Percentiles rank a stretch among this genome's conserved stretches.
phyloP scores from a whole-genome alignment of 2,797 vertebrate species.

The Brotula barbata region DNA sequence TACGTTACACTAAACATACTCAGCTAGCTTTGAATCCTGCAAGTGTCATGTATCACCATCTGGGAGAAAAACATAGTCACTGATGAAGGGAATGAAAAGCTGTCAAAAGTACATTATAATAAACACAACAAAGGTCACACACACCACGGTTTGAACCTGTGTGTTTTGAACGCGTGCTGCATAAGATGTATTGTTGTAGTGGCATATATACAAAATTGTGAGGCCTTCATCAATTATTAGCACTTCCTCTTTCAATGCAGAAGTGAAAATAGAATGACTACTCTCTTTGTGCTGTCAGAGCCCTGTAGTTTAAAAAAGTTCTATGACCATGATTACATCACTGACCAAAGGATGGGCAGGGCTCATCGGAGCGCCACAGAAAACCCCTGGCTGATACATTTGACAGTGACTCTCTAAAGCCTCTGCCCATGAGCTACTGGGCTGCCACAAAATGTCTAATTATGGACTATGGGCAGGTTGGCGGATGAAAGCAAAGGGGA shows the following conservation, averaged over 20 bases:
- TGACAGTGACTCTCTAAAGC: slow-evolving; percentile 43
- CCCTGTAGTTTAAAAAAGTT: slow-evolving; percentile 33
- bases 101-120: slow-evolving; percentile 10
- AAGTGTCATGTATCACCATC: too few species aligned
- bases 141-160: background rate
- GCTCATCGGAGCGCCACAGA: slow-evolving; percentile 34
- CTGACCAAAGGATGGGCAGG: slow-evolving; percentile 59
- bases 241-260: slow-evolving; percentile 74
- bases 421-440: slow-evolving; percentile 58
- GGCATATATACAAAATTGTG: background rate
- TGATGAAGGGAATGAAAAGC: background rate
- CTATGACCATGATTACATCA: slow-evolving; percentile 55
- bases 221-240: slow-evolving; percentile 30
- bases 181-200: background rate
- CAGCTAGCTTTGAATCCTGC: background rate
- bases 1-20: slow-evolving; percentile 1
- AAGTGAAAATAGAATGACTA: slow-evolving; percentile 77
- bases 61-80: too few species aligned
- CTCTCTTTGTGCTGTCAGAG: slow-evolving; percentile 69
- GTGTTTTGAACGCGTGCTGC: slow-evolving; percentile 1
- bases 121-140: slow-evolving; percentile 3
- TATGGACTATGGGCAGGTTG: slow-evolving; percentile 60
- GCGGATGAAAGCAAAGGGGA: slow-evolving; percentile 64
- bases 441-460: slow-evolving; percentile 68
- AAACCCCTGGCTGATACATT: slow-evolving; percentile 41